Percentiles rank a stretch among this genome's conserved stretches.
phyloP scores from a whole-genome alignment of 2,888 invertebrate genomes.

The Polydrusus cervinus region DNA sequence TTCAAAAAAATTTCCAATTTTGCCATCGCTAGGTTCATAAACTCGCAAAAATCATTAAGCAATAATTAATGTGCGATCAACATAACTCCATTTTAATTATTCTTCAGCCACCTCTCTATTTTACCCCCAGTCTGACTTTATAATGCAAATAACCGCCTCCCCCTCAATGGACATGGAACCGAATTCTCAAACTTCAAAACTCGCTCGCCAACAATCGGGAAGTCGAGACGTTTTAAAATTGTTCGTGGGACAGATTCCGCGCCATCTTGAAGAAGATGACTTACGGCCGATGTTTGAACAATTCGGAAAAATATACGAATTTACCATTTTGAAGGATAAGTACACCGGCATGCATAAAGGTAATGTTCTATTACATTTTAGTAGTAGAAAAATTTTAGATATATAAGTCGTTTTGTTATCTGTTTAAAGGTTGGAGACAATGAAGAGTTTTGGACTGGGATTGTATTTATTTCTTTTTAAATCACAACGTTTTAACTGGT shows the following conservation, averaged over 20 bases:
- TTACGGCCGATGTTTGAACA: conserved; percentile 93
- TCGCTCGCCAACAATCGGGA: conserved; percentile 47
- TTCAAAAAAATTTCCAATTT: no score
- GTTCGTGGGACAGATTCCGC: conserved; percentile 94
- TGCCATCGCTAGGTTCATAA: no score
- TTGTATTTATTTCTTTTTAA: no score
- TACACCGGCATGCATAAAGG: conserved; percentile 97
- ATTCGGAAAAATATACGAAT: conserved; percentile 94
- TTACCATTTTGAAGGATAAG: conserved; percentile 94
- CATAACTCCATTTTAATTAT: not conserved
- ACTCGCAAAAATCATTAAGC: no score
- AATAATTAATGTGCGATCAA: no score
- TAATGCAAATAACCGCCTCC: conserved; percentile 71
- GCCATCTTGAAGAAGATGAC: conserved; percentile 91
- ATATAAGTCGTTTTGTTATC: no score
- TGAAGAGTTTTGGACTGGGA: no score
- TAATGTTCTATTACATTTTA: conserved; percentile 63
- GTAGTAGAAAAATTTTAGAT: no score
- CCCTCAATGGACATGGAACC: conserved; percentile 61
- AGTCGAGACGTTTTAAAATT: conserved; percentile 81
- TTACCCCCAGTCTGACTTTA: conserved; percentile 32
- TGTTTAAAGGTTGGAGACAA: no score
- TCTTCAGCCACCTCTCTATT: not conserved
- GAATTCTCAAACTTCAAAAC: conserved; percentile 53
- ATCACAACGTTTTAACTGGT: no score